These are phyloP conservation scores for Phaonia tiefii DNA, from an alignment of 2,888 invertebrate genomes.

Conservation along the genomic window DNA sequence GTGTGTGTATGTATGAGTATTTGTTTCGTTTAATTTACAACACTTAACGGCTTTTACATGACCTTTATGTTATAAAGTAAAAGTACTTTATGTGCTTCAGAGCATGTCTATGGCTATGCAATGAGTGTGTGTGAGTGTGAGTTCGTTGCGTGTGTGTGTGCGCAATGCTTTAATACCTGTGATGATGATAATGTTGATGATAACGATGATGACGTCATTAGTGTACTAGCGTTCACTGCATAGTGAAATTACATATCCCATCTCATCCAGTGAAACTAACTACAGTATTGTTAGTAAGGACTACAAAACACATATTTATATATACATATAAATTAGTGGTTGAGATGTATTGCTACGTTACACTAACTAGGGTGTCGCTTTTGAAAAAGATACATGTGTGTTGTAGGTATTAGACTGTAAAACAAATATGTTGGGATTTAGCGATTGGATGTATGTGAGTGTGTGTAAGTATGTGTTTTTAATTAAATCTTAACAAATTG, in stretches of 20 bases:
- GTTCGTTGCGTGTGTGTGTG: neutral
- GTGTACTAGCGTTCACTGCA: neutral
- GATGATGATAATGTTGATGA: constrained; percentile 20
- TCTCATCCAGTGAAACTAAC: neutral
- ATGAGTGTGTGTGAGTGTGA: neutral
- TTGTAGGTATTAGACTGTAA: constrained; percentile 24
- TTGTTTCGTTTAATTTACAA: constrained; percentile 56
- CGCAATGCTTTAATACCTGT: constrained; percentile 24
- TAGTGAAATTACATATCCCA: neutral
- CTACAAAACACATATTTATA: constrained; percentile 26
- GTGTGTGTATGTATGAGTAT: neutral
- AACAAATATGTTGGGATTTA: constrained; percentile 31
- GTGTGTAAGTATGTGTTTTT: constrained; percentile 15
- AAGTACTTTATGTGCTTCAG: constrained; percentile 45
- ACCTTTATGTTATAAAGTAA: constrained; percentile 61
- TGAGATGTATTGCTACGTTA: neutral
- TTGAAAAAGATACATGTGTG: constrained; percentile 35
- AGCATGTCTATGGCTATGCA: neutral
- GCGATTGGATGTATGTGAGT: neutral
- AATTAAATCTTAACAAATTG: constrained; percentile 38
- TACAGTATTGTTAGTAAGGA: neutral
- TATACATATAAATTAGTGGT: constrained; percentile 33
- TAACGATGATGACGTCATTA: constrained; percentile 6
- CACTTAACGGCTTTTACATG: constrained; percentile 59
- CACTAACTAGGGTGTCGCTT: neutral